phyloP scores from a whole-genome alignment of 92 coral and sea anemone genomes.

The Zoanthus gigantus region DNA sequence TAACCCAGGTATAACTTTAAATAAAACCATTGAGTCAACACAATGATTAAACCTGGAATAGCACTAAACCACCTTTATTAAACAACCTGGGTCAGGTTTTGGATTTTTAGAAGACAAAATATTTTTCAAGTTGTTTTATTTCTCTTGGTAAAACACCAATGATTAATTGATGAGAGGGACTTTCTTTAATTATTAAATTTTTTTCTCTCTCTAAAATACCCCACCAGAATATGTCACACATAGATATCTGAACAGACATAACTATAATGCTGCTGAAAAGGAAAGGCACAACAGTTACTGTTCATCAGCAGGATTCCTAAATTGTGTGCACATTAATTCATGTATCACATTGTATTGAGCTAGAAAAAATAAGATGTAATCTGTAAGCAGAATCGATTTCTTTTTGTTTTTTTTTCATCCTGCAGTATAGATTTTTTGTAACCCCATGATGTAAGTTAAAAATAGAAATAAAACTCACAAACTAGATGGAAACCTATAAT shows the following conservation, averaged over 20 bases:
- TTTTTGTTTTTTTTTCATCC: slow-evolving; percentile 15
- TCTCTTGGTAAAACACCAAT: slow-evolving; percentile 11
- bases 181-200: slow-evolving; percentile 9
- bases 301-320: neutral
- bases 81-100: slow-evolving; percentile 21
- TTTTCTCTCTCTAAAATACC: slow-evolving; percentile 22
- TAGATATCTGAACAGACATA: neutral
- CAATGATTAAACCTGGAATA: slow-evolving; percentile 20
- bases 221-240: slow-evolving; percentile 20
- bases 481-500: slow-evolving; percentile 27
- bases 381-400: slow-evolving; percentile 12
- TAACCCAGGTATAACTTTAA: slow-evolving; percentile 25
- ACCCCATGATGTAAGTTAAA: slow-evolving; percentile 14
- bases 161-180: slow-evolving; percentile 18
- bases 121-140: slow-evolving; percentile 25
- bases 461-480: slow-evolving; percentile 14
- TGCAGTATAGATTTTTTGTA: slow-evolving; percentile 12
- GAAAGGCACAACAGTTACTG: too few relatives aligned
- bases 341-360: slow-evolving; percentile 30
- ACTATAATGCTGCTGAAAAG: neutral
- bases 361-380: slow-evolving; percentile 3
- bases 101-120: slow-evolving; percentile 34
- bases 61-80: slow-evolving; percentile 3
- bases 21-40: slow-evolving; percentile 20
- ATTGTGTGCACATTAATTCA: too few relatives aligned